phyloP scores from a whole-genome alignment of 2,113 vertebrate genomes.

The Urocolius indicus region DNA sequence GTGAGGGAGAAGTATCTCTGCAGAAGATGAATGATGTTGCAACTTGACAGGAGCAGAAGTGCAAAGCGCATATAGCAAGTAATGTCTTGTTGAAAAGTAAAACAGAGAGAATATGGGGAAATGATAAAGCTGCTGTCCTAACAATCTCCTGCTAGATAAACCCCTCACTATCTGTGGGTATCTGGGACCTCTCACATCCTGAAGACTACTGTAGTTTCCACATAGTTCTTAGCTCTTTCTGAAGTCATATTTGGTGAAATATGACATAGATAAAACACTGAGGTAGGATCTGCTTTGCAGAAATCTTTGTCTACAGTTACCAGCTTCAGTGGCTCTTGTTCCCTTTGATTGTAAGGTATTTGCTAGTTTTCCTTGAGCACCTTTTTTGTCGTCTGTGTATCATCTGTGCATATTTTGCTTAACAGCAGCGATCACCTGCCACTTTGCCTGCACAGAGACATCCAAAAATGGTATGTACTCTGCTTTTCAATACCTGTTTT shows the following conservation, averaged over 20 bases:
- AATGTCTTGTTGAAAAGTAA: conserved; percentile 18
- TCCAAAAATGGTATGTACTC: not conserved
- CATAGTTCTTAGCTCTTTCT: not conserved
- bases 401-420: not conserved
- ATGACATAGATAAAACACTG: not conserved
- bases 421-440: not conserved
- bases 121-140: not conserved
- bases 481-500: not conserved
- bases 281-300: not conserved
- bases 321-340: not conserved
- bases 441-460: not conserved
- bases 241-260: not conserved
- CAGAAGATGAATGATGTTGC: conserved; percentile 8
- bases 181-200: not conserved
- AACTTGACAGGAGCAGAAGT: not conserved
- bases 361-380: not conserved
- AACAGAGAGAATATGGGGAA: not conserved
- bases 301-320: not conserved
- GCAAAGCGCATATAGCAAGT: not conserved
- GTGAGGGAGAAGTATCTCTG: not conserved
- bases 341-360: not conserved
- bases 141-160: not conserved
- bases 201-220: not conserved
- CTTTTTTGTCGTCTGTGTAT: not conserved
- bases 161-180: not conserved